phyloP scores from a whole-genome alignment of 1,140 invertebrate species.

The Cydia splendana region DNA sequence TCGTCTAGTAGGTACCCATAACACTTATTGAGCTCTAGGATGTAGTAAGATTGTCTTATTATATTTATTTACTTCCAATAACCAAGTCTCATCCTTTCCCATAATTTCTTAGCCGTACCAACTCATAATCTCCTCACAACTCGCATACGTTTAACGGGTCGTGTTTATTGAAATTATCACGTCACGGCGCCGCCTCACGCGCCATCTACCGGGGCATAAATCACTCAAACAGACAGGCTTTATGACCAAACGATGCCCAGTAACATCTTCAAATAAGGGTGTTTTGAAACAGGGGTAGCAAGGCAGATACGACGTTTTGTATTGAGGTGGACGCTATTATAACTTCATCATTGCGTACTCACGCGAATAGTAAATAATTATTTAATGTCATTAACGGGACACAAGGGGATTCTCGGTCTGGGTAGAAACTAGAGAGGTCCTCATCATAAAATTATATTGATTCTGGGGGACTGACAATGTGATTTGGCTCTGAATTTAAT shows the following conservation, averaged over 20 bases:
- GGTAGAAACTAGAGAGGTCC: too few species aligned
- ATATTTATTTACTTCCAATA: background rate
- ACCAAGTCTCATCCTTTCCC: background rate
- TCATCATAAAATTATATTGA: too few species aligned
- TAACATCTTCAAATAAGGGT: background rate
- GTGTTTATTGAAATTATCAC: constrained; percentile 48
- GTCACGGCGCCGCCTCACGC: constrained; percentile 36
- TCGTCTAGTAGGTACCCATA: too few species aligned
- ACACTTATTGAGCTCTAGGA: too few species aligned
- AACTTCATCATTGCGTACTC: constrained; percentile 18
- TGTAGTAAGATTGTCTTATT: background rate
- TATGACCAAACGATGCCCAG: constrained; percentile 16
- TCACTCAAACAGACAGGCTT: constrained; percentile 36
- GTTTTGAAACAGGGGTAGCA: background rate
- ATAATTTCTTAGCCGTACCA: background rate
- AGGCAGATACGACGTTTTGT: background rate
- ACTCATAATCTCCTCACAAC: constrained; percentile 5
- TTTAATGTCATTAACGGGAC: constrained; percentile 5
- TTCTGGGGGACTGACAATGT: too few species aligned
- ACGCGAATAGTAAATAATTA: constrained; percentile 16
- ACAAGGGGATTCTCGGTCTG: background rate
- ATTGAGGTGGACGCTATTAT: background rate
- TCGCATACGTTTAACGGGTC: constrained; percentile 31
- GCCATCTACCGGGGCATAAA: constrained; percentile 38
- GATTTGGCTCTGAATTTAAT: too few species aligned